These are phyloP conservation scores for Nemurella pictetii DNA, from an alignment of 2,888 invertebrate species.

Conservation along the genomic window DNA sequence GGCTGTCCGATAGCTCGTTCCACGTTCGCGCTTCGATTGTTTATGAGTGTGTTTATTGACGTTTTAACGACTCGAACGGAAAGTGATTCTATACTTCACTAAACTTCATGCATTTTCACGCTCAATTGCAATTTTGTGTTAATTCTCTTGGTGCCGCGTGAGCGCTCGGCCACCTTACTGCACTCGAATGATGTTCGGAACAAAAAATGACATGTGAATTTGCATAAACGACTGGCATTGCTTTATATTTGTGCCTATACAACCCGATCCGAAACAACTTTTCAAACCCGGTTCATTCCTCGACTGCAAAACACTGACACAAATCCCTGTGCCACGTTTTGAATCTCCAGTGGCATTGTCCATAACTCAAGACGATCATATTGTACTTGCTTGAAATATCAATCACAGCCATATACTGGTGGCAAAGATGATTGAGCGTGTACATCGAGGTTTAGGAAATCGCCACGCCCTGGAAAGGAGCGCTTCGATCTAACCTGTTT, in stretches of 20 bases:
- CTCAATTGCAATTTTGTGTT: background rate
- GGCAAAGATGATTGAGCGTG: constrained; percentile 28
- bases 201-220: background rate
- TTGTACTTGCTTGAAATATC: constrained; percentile 3
- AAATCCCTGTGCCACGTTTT: background rate
- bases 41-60: background rate
- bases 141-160: background rate
- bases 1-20: background rate
- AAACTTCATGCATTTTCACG: background rate
- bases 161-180: background rate
- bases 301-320: background rate
- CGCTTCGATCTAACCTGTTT: constrained; percentile 7
- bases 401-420: constrained; percentile 23
- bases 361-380: background rate
- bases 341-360: background rate
- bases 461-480: constrained; percentile 14
- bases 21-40: background rate
- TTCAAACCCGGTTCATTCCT: background rate
- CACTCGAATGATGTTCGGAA: background rate
- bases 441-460: constrained; percentile 15
- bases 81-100: background rate
- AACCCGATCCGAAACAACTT: background rate
- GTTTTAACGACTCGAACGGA: background rate
- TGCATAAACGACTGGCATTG: background rate
- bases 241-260: background rate